A percentile compares a stretch with the other conserved stretches of the same genome.
phyloP scores from a whole-genome alignment of 2,113 vertebrate genomes.

The Lontra canadensis region DNA sequence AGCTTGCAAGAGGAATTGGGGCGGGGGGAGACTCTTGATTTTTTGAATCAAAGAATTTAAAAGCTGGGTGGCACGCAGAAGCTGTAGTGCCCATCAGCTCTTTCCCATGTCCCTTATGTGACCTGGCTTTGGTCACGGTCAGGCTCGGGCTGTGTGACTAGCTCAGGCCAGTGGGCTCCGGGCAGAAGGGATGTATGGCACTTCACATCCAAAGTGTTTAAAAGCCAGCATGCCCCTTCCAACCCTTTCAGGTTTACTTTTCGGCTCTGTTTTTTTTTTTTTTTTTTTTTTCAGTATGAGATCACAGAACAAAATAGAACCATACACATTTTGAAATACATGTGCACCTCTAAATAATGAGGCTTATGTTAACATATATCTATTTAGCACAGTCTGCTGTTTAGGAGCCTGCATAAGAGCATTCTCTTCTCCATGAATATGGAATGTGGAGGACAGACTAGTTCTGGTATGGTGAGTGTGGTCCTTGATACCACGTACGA shows the following conservation, averaged over 20 bases:
- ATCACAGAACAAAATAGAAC: constrained; percentile 35
- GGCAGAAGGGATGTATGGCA: background rate
- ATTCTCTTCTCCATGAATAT: constrained; percentile 3
- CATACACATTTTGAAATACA: constrained; percentile 7
- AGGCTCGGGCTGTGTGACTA: background rate
- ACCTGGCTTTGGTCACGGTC: background rate
- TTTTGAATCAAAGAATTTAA: background rate
- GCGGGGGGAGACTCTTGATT: background rate
- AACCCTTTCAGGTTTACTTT: background rate
- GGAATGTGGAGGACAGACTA: background rate
- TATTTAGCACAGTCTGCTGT: background rate
- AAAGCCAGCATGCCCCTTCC: background rate
- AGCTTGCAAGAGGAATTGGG: background rate
- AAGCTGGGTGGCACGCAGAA: background rate
- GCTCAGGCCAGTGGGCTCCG: background rate
- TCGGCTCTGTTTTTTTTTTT: background rate
- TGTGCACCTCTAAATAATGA: constrained; percentile 53
- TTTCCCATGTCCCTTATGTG: background rate
- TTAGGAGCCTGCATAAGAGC: background rate
- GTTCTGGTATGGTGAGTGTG: background rate
- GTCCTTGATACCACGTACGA: background rate
- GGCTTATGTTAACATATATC: constrained; percentile 1
- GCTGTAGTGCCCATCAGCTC: rapidly evolving
- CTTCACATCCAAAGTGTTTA: background rate
- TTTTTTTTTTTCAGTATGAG: background rate